Conservation (phyloP, 2,113 vertebrate genomes). For the Paramormyrops kingsleyae region DNA sequence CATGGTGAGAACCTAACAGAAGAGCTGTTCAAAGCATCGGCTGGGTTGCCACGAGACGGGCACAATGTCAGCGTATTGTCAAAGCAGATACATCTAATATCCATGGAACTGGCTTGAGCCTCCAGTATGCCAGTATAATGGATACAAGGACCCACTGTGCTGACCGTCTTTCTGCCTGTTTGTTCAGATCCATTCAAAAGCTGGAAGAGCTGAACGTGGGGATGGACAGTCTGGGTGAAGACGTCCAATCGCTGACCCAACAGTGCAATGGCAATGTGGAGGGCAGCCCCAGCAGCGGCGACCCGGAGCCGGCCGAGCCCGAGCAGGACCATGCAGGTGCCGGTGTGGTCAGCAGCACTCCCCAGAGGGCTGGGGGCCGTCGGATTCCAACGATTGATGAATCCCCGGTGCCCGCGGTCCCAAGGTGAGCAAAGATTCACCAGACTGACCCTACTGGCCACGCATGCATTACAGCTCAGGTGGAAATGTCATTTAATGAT, state of each 20-base stretch:
- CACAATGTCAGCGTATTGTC: neutral
- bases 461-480: neutral
- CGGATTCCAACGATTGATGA: conserved; percentile 69
- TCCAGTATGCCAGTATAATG: neutral
- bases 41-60: neutral
- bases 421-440: conserved; percentile 55
- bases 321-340: conserved; percentile 44
- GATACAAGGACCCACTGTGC: neutral
- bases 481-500: neutral
- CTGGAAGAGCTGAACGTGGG: conserved; percentile 95
- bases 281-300: conserved; percentile 47
- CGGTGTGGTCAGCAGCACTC: conserved; percentile 74
- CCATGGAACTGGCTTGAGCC: neutral
- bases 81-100: too few relatives aligned
- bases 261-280: conserved; percentile 71
- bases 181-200: conserved; percentile 88
- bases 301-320: conserved; percentile 52
- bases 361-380: conserved; percentile 58
- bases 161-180: neutral
- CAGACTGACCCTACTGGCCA: neutral
- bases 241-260: conserved; percentile 73
- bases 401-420: conserved; percentile 68
- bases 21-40: neutral
- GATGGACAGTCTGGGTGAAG: conserved; percentile 83
- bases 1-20: neutral